Evolutionary conservation across 2,888 invertebrate species (phyloP), one percentile per base, ranked within the genome.

Genomic region (Drosophila maculinotata): DNA sequence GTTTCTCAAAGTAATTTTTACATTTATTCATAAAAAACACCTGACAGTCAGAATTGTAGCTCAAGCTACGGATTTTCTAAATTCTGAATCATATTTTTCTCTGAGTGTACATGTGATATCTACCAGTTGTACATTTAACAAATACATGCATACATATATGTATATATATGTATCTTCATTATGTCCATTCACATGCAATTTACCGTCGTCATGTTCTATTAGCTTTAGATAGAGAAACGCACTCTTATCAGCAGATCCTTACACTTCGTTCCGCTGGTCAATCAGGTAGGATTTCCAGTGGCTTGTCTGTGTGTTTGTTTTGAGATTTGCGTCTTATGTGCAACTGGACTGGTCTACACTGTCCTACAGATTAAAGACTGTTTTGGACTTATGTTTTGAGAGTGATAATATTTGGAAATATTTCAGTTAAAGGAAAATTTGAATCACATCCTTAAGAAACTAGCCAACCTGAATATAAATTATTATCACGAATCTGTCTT

Each of bases 101-200:
- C 17, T 10, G 17, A 30, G 12, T 45, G 9, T 38, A 12, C 48
- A 53, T 35, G 17, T 6, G 47, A 12, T 54, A 28, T 54, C 26
- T 26, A 28, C 48, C 20, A 20, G 20, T 20, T 2, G 20, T 20
- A 20, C 4, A 20, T 20, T 20, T 30, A 9, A 7, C 9, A 25
- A 8, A n/a, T 15, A 30, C 8, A 28, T 14, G 8, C 9, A 25
- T 51, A 4, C 4, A 14, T 7, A 38, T 28, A 9, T 10, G 20
- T 9, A 20, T 14, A 6, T 15, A 3, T 35, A 9, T n/a, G 28
- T 52, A 30, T 54, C 41, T 47, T 15, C 42, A 45, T 51, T 45
- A 36, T 59, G 56, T 14, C 36, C 53, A 62, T 79, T 76, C 81
- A 59, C 69, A 78, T 78, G 82, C 76, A 81, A 87, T 79, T 79